A percentile compares a stretch with the other conserved stretches of the same genome.
Conservation (phyloP, 2,797 vertebrate genomes). For the Rhynchotus rufescens region DNA sequence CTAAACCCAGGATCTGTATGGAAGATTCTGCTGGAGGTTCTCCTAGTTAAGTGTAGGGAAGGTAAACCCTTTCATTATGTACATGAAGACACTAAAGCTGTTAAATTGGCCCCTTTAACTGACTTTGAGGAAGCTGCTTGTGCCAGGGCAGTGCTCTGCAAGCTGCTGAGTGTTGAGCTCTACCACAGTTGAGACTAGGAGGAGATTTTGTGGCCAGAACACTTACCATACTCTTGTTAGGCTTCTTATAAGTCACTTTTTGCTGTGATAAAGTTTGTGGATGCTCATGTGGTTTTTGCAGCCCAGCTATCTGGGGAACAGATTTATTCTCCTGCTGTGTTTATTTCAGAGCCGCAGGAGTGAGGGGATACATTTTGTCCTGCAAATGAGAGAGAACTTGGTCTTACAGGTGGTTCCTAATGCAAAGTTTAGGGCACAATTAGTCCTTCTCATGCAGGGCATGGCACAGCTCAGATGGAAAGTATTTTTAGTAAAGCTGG, state of each 20-base stretch:
- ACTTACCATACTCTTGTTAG: not conserved
- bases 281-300: not conserved
- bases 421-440: not conserved
- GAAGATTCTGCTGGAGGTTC: not conserved
- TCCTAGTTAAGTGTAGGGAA: not conserved
- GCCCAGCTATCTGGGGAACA: not conserved
- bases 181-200: not conserved
- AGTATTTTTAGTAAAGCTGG: not conserved
- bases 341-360: not conserved
- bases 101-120: not conserved
- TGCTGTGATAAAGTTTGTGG: not conserved
- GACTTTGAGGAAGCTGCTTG: not conserved
- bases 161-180: not conserved
- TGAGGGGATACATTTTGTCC: not conserved
- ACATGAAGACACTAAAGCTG: not conserved
- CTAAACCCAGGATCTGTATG: not conserved
- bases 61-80: not conserved
- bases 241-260: not conserved
- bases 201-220: not conserved
- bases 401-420: not conserved
- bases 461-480: not conserved
- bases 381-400: not conserved
- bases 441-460: not conserved
- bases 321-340: not conserved
- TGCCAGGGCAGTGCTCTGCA: not conserved